Evolutionary conservation across 2,888 invertebrate species (phyloP), one percentile per base, ranked within the genome.

Genomic region (Piscicola geometra): DNA sequence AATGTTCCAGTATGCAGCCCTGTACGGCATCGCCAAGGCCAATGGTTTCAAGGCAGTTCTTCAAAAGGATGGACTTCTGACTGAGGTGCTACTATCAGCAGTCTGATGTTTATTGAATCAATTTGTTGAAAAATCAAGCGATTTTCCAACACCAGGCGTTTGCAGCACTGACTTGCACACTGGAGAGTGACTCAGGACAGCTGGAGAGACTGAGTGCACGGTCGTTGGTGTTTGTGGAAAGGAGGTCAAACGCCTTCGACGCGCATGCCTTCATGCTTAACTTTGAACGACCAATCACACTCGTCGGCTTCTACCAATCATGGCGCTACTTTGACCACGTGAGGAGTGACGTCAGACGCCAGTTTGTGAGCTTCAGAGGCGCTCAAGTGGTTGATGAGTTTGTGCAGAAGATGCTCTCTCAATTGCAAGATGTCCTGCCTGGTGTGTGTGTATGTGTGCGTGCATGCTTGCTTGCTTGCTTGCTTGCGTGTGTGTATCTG

Each of bases 311-410:
- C 25, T 80, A 76, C 76, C 79, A 80, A 66, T 80, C 79, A 9
- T 80, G 79, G 79, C 66, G 77, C 28, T 80, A 80, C 67, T 80
- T 80, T 32, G 79, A 80, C 47, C 76, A 79, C 67, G 78, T 78
- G 18, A 72, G 79, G 32, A 25, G 76, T 5, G 79, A 80, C 32
- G 33, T 80, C 21, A 50, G 77, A 21, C 52, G 75, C 21, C 79
- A 79, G 76, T 78, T 80, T 50, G 50, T 32, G 33, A 73, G 73
- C 18, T 80, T 79, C 70, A 41, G 75, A 1, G 70, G 71, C 9
- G 70, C 50, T n/a, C 18, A 50, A 25, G 30, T 64, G 25, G 77
- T 77, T 21, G 52, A 76, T 1, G 30, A 52, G n/a, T 78, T 78
- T 32, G 28, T 80, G 21, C 25, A 30, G 30, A 69, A 78, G 41